These are phyloP conservation scores for Eilema griseolum DNA, from an alignment of 2,888 invertebrate species.

Conservation along the genomic window DNA sequence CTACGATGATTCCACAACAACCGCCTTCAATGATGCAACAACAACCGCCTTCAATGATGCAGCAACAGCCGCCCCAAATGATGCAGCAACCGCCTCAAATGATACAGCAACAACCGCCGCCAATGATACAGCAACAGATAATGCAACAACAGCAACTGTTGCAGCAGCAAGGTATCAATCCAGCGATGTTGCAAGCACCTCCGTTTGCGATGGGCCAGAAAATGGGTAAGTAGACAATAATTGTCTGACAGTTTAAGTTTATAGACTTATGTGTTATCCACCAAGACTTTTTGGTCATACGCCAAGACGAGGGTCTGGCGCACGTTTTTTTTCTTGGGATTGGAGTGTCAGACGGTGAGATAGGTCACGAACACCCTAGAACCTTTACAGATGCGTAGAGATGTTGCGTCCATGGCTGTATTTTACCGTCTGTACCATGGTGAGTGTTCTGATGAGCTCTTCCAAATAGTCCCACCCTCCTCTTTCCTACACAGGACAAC, in stretches of 20 bases:
- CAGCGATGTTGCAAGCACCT: slow-evolving; percentile 21
- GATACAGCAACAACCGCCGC: slow-evolving; percentile 28
- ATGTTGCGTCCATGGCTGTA: no score
- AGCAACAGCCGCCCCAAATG: slow-evolving; percentile 26
- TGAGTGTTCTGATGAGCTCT: no score
- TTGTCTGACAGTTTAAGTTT: not conserved
- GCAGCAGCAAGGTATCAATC: slow-evolving; percentile 24
- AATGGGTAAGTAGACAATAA: slow-evolving; percentile 29
- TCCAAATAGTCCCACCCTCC: no score
- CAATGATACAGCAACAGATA: slow-evolving; percentile 32
- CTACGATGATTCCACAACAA: slow-evolving; percentile 16
- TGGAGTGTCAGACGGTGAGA: no score
- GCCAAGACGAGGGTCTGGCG: no score
- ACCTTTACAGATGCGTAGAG: no score
- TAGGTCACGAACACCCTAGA: no score
- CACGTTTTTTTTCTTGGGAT: no score
- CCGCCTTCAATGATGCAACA: slow-evolving; percentile 6
- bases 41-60: slow-evolving; percentile 23
- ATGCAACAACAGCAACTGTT: slow-evolving; percentile 30
- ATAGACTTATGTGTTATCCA: no score
- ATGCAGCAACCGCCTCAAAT: slow-evolving; percentile 26
- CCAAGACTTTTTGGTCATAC: no score
- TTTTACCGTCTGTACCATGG: no score
- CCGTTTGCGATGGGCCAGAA: slow-evolving; percentile 53
- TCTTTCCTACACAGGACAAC: no score